Conservation (phyloP, 2,113 vertebrate species). For the Gopherus flavomarginatus region DNA sequence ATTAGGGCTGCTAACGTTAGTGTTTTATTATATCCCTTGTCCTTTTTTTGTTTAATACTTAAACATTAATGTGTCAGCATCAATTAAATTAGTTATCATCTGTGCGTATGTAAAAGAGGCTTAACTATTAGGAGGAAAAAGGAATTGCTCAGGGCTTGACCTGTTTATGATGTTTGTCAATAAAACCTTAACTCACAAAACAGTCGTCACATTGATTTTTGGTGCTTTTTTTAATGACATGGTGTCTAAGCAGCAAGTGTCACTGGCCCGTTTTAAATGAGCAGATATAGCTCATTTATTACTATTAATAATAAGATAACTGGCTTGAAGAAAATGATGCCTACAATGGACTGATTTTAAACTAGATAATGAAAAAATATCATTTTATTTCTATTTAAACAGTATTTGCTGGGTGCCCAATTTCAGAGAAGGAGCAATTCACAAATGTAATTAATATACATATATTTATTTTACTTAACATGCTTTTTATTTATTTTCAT, state of each 20-base stretch:
- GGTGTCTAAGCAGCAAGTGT: background rate
- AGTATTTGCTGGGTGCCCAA: background rate
- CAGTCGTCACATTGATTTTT: slow-evolving; percentile 43
- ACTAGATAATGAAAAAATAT: background rate
- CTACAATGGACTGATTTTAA: background rate
- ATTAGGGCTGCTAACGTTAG: background rate
- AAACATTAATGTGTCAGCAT: slow-evolving; percentile 52
- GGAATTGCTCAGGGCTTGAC: slow-evolving; percentile 21
- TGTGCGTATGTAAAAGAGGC: slow-evolving; percentile 50
- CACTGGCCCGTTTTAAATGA: slow-evolving; percentile 26
- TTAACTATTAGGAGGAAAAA: slow-evolving; percentile 61
- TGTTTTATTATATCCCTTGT: background rate
- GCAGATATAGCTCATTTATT: slow-evolving; percentile 50
- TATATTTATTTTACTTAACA: slow-evolving; percentile 36
- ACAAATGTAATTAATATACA: background rate
- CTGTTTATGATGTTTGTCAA: slow-evolving; percentile 30
- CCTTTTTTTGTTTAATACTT: slow-evolving; percentile 17
- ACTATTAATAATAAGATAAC: background rate
- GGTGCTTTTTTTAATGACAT: background rate
- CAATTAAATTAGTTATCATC: slow-evolving; percentile 21
- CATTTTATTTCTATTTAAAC: background rate
- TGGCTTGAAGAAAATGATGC: slow-evolving; percentile 1
- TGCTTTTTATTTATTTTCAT: slow-evolving; percentile 41
- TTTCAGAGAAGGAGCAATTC: background rate
- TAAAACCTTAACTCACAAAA: background rate